Evolutionary conservation across 2,888 invertebrate species (phyloP).

Genomic region (Lingula anatina): DNA sequence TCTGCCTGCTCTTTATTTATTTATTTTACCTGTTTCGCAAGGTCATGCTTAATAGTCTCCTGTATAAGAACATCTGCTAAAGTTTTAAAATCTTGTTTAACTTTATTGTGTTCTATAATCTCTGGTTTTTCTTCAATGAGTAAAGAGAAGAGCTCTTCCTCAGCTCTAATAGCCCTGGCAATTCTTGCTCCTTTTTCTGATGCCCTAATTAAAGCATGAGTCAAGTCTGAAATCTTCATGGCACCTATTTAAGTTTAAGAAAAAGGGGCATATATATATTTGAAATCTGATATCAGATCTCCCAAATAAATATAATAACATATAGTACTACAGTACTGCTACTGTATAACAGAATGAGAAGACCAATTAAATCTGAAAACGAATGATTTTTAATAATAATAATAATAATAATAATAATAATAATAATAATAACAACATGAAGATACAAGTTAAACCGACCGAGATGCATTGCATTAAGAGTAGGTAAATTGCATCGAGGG

Average conservation of each 20-base stretch:
- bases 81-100: conserved; percentile 88
- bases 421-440: neutral
- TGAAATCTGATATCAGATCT: too few species aligned
- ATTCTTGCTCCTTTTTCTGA: conserved; percentile 58
- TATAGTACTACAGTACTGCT: too few species aligned
- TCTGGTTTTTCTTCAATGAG: conserved; percentile 77
- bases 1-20: too few species aligned
- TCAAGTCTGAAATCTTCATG: conserved; percentile 27
- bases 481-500: too few species aligned
- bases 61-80: conserved; percentile 92
- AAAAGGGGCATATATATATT: too few species aligned
- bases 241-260: too few species aligned
- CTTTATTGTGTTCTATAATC: conserved; percentile 75
- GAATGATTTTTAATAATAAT: neutral
- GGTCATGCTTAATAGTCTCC: conserved; percentile 72
- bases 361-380: too few species aligned
- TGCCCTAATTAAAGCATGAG: conserved; percentile 29
- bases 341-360: too few species aligned
- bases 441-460: neutral
- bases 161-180: conserved; percentile 72
- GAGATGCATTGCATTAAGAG: neutral
- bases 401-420: neutral
- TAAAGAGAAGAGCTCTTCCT: conserved; percentile 66
- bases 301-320: too few species aligned
- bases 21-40: conserved; percentile 61